Percentiles rank a stretch among this genome's conserved stretches.
phyloP scores from a whole-genome alignment of 2,113 vertebrate species.

The Cinclus mexicanus region DNA sequence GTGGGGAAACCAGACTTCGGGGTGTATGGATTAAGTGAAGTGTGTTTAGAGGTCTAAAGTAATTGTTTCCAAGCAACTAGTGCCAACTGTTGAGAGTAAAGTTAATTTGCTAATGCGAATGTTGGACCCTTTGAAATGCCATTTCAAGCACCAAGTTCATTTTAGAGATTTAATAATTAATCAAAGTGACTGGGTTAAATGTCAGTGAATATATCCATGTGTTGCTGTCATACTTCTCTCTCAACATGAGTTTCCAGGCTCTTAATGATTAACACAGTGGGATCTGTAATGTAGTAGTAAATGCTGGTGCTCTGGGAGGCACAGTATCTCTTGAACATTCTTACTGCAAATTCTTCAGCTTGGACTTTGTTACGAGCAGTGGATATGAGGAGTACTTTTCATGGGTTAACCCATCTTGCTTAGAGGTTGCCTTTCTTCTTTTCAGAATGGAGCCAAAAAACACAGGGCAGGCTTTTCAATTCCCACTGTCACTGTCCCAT shows the following conservation, averaged over 20 bases:
- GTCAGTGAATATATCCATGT: neutral
- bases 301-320: neutral
- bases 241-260: neutral
- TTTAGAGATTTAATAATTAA: constrained; percentile 64
- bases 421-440: neutral
- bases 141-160: constrained; percentile 16
- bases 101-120: constrained; percentile 58
- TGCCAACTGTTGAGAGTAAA: constrained; percentile 10
- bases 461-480: neutral
- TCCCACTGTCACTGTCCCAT: rapidly evolving
- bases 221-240: neutral
- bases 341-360: neutral
- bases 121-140: constrained; percentile 38
- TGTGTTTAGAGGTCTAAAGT: neutral
- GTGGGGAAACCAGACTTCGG: neutral
- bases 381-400: neutral
- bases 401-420: neutral
- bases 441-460: neutral
- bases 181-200: constrained; percentile 56
- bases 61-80: constrained; percentile 35
- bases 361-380: neutral
- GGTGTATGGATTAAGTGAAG: neutral
- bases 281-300: neutral
- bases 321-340: neutral
- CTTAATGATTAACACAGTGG: neutral